Percentiles rank a stretch among this genome's conserved stretches.
phyloP scores from a whole-genome alignment of 2,888 invertebrate genomes.

The Branchellion lobata region DNA sequence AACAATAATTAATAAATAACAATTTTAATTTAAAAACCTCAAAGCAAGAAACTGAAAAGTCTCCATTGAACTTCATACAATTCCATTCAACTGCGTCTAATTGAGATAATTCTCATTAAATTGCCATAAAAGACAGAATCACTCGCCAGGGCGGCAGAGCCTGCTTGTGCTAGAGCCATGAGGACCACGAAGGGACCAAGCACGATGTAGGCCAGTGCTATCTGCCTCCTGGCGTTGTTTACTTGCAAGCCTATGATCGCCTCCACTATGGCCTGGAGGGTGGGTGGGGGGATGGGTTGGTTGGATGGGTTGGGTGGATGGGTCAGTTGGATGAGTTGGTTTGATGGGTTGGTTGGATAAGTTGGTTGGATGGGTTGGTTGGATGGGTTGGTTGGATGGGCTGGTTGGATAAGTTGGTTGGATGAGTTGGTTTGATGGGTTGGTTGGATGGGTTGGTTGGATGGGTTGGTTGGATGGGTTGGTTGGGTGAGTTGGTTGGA shows the following conservation, averaged over 20 bases:
- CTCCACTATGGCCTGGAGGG: not conserved
- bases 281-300: no score
- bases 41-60: no score
- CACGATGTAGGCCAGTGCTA: not conserved
- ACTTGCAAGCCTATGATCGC: not conserved
- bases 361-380: no score
- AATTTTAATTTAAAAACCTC: not conserved
- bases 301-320: no score
- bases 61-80: no score
- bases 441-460: no score
- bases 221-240: not conserved
- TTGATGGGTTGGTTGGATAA: no score
- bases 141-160: not conserved
- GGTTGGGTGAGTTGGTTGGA: no score
- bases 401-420: not conserved
- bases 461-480: no score
- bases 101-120: no score
- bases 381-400: not conserved
- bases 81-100: no score
- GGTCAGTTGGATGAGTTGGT: no score
- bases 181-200: not conserved
- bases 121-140: not conserved
- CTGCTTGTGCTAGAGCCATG: not conserved
- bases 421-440: not conserved
- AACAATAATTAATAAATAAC: not conserved